Conservation (phyloP, 2,113 vertebrate species). For the Cyanistes caeruleus region DNA sequence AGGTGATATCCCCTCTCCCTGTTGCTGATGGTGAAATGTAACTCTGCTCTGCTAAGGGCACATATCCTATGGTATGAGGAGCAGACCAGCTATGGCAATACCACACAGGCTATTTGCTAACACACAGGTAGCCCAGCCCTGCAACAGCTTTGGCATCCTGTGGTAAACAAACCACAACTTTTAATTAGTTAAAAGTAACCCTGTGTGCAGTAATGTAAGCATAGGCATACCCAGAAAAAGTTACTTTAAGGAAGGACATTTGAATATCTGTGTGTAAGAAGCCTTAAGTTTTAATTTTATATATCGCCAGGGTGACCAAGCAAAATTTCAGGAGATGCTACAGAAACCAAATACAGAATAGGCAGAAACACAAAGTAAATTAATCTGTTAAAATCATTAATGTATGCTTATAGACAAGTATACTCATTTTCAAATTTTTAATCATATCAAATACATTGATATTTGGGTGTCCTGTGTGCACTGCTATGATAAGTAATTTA, state of each 20-base stretch:
- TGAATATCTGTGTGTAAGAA: neutral
- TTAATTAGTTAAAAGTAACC: neutral
- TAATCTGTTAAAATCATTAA: neutral
- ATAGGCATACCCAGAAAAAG: neutral
- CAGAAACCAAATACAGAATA: neutral
- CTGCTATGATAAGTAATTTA: neutral
- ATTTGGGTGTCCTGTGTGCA: neutral
- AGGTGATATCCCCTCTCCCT: rapidly evolving
- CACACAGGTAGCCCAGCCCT: neutral
- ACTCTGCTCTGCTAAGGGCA: neutral
- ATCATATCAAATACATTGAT: rapidly evolving
- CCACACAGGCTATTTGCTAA: neutral
- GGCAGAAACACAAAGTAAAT: neutral
- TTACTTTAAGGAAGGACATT: neutral
- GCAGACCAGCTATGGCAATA: neutral
- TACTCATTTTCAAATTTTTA: neutral
- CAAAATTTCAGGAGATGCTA: neutral
- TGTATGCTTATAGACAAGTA: neutral
- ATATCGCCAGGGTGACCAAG: neutral
- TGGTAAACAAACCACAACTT: neutral
- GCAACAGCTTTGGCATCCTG: neutral
- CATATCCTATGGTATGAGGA: neutral
- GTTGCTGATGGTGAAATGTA: neutral
- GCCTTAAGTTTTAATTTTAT: neutral
- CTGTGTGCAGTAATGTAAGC: neutral